phyloP scores from a whole-genome alignment of 2,113 vertebrate species.

The Fulmarus glacialis region DNA sequence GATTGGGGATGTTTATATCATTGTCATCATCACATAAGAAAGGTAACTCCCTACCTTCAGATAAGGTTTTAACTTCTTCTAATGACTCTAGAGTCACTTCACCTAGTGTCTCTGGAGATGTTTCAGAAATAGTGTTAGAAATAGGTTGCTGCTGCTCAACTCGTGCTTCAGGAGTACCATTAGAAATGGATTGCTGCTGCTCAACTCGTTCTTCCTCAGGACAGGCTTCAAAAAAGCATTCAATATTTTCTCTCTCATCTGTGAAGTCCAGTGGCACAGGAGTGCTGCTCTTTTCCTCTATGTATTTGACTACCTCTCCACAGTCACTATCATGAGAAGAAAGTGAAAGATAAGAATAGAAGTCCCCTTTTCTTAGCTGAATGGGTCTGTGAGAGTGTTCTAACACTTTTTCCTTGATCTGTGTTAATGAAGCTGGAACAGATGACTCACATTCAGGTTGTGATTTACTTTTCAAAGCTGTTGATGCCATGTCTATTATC shows the following conservation, averaged over 20 bases:
- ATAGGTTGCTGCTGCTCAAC: slow-evolving; percentile 76
- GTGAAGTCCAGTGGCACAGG: slow-evolving; percentile 75
- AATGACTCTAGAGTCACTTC: neutral
- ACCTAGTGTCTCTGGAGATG: neutral
- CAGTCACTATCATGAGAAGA: slow-evolving; percentile 99
- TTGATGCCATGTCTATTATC: slow-evolving; percentile 93
- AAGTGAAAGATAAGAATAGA: slow-evolving; percentile 96
- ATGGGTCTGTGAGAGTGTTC: slow-evolving; percentile 93
- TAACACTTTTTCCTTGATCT: slow-evolving; percentile 93
- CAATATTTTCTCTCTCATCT: slow-evolving; percentile 86
- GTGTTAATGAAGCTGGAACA: slow-evolving; percentile 80
- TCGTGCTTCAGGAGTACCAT: slow-evolving; percentile 63
- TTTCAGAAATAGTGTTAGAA: slow-evolving; percentile 68
- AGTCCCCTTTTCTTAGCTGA: slow-evolving; percentile 92
- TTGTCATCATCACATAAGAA: neutral
- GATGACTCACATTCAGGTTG: slow-evolving; percentile 78
- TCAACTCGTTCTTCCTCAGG: slow-evolving; percentile 84
- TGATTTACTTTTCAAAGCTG: slow-evolving; percentile 87
- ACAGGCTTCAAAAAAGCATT: slow-evolving; percentile 88
- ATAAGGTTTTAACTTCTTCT: slow-evolving; percentile 1
- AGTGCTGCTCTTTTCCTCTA: slow-evolving; percentile 85
- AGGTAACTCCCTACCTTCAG: slow-evolving; percentile 23
- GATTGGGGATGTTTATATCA: neutral
- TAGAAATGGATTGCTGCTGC: slow-evolving; percentile 77
- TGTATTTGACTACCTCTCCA: slow-evolving; percentile 89